Evolutionary conservation across 2,888 invertebrate species (phyloP).

Genomic region (Hirtodrosophila duncani): DNA sequence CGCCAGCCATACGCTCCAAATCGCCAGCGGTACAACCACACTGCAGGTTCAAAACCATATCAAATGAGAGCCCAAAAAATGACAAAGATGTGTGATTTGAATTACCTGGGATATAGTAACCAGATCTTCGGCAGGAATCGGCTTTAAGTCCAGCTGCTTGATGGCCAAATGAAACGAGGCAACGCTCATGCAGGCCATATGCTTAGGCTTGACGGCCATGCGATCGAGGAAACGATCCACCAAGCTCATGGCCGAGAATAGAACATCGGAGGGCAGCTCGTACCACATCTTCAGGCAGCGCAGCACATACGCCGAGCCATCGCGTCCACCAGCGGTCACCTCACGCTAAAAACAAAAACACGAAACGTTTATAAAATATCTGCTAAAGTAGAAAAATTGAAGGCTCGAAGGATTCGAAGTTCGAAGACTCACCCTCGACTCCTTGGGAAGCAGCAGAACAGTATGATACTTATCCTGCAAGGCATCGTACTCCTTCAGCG

Average conservation of each 20-base stretch:
- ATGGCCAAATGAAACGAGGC: constrained; percentile 92
- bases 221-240: constrained; percentile 90
- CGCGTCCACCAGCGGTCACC: constrained; percentile 86
- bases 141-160: constrained; percentile 81
- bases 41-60: too few relatives aligned
- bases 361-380: too few relatives aligned
- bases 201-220: constrained; percentile 89
- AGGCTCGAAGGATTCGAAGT: too few relatives aligned
- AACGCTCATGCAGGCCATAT: constrained; percentile 92
- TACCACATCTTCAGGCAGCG: constrained; percentile 91
- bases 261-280: constrained; percentile 87
- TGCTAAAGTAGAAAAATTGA: too few relatives aligned
- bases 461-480: constrained; percentile 86
- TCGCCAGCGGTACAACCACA: constrained; percentile 92
- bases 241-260: constrained; percentile 87
- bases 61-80: constrained; percentile 73
- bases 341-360: constrained; percentile 79
- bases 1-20: constrained; percentile 90
- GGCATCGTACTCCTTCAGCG: constrained; percentile 84
- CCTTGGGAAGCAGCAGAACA: constrained; percentile 82
- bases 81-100: neutral
- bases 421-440: constrained; percentile 81
- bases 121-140: constrained; percentile 83
- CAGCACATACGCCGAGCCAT: constrained; percentile 89
- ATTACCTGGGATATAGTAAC: constrained; percentile 80